Evolutionary conservation across 2,888 invertebrate genomes (phyloP).

Genomic region (Lomographa bimaculata): DNA sequence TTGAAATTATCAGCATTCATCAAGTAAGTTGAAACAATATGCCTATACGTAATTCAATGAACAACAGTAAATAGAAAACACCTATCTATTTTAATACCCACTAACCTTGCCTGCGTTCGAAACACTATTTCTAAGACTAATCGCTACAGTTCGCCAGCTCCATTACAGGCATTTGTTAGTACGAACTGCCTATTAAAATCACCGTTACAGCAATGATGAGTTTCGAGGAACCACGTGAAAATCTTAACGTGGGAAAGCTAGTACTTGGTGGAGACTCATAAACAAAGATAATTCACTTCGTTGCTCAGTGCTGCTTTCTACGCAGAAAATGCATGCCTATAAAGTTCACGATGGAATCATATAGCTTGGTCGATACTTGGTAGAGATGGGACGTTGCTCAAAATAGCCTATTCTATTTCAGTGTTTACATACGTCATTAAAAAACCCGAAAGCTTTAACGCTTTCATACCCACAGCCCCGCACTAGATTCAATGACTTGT

Average conservation of each 20-base stretch:
- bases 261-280: constrained; percentile 56
- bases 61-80: neutral
- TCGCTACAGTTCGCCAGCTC: constrained; percentile 18
- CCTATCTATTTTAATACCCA: constrained; percentile 7
- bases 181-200: constrained; percentile 38
- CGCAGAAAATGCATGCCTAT: no score
- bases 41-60: neutral
- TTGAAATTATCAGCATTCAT: no score
- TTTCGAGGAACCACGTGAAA: constrained; percentile 45
- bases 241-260: constrained; percentile 60
- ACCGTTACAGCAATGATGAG: constrained; percentile 46
- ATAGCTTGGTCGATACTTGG: no score
- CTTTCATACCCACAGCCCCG: no score
- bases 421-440: no score
- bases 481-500: no score
- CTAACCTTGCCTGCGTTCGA: constrained; percentile 7
- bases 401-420: no score
- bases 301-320: no score
- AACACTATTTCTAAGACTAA: constrained; percentile 24
- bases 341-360: no score
- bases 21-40: no score
- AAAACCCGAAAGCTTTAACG: no score
- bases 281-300: constrained; percentile 73
- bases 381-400: no score
- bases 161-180: constrained; percentile 27